phyloP scores from a whole-genome alignment of 2,888 invertebrate genomes.

The Acanthacorydalis orientalis region DNA sequence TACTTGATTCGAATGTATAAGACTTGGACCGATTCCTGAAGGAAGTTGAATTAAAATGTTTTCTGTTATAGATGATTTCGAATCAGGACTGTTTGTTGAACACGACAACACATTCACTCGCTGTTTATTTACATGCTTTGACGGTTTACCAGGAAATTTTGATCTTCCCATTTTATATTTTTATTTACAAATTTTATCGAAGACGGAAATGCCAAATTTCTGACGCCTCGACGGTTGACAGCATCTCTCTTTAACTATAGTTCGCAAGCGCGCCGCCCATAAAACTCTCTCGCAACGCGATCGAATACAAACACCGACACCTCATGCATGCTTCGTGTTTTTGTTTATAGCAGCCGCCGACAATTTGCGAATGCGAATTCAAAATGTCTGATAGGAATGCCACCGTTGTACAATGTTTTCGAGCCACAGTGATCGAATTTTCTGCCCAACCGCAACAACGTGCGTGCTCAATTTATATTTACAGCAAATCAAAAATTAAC shows the following conservation, averaged over 20 bases:
- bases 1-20: background rate
- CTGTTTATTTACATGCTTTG: slow-evolving; percentile 72
- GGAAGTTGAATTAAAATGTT: slow-evolving; percentile 29
- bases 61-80: slow-evolving; percentile 14
- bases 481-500: no score
- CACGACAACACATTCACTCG: slow-evolving; percentile 64
- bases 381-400: no score
- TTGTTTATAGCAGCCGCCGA: no score
- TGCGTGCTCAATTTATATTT: no score
- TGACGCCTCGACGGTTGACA: background rate
- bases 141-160: slow-evolving; percentile 78
- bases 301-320: no score
- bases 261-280: no score
- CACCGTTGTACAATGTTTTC: no score
- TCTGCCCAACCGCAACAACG: no score
- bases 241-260: background rate
- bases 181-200: slow-evolving; percentile 37
- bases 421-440: no score
- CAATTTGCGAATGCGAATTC: no score
- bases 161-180: slow-evolving; percentile 57
- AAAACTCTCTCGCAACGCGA: no score
- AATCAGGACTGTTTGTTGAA: slow-evolving; percentile 16
- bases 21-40: slow-evolving; percentile 9
- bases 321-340: no score
- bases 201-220: background rate